Evolutionary conservation across 1,140 invertebrate species (phyloP).

Genomic region (Ips typographus): DNA sequence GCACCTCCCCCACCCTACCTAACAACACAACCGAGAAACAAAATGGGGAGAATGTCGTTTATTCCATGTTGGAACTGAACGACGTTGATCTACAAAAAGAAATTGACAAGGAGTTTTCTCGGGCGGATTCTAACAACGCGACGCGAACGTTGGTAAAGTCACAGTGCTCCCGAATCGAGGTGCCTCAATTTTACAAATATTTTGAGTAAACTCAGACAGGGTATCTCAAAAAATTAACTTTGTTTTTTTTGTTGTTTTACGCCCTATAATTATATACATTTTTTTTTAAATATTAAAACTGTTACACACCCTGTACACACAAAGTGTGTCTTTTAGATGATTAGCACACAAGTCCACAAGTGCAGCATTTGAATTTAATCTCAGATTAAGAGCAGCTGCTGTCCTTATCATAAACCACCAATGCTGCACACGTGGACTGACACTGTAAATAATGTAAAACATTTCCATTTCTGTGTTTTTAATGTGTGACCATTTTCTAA

Average conservation of each 20-base stretch:
- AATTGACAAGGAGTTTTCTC: slow-evolving; percentile 43
- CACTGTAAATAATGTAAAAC: too few relatives aligned
- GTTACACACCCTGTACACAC: too few relatives aligned
- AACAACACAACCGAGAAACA: slow-evolving; percentile 44
- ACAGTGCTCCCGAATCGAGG: slow-evolving; percentile 18
- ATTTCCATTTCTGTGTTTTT: too few relatives aligned
- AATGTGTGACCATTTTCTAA: too few relatives aligned
- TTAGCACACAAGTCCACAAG: too few relatives aligned
- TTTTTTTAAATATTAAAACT: too few relatives aligned
- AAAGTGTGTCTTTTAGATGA: too few relatives aligned
- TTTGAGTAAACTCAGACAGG: slow-evolving; percentile 28
- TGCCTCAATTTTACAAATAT: slow-evolving; percentile 44
- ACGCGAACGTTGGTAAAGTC: slow-evolving; percentile 35
- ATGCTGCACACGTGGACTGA: too few relatives aligned
- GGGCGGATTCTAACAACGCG: slow-evolving; percentile 27
- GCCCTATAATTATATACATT: too few relatives aligned
- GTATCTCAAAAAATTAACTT: not conserved
- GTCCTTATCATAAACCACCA: too few relatives aligned
- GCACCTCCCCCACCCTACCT: slow-evolving; percentile 45
- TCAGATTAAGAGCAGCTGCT: too few relatives aligned
- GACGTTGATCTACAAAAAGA: slow-evolving; percentile 44
- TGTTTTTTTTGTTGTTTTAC: not conserved
- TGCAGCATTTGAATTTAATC: too few relatives aligned
- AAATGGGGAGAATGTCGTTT: slow-evolving; percentile 12
- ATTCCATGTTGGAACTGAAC: slow-evolving; percentile 29